Percentiles rank a stretch among this genome's conserved stretches.
Evolutionary conservation across 2,888 invertebrate species (phyloP).

Genomic region (Pyrrhia umbra): DNA sequence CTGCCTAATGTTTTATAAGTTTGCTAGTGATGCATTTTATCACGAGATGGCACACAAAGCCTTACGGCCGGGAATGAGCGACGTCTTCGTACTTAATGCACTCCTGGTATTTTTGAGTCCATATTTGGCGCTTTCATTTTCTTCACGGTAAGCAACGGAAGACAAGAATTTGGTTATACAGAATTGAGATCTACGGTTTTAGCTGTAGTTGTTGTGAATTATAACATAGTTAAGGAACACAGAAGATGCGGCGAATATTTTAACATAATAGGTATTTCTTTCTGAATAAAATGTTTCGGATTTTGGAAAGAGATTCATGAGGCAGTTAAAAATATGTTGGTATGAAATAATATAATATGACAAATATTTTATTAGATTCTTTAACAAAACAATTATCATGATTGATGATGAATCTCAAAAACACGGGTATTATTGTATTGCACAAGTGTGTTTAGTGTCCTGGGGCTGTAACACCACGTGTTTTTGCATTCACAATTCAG

Average conservation of each 20-base stretch:
- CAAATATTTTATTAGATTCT: too few relatives aligned
- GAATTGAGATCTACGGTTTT: conserved; percentile 16
- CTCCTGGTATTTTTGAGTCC: conserved; percentile 83
- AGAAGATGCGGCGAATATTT: not conserved
- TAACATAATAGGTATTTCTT: not conserved
- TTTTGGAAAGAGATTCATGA: too few relatives aligned
- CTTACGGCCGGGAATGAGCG: conserved; percentile 35
- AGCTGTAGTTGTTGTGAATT: not conserved
- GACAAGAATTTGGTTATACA: conserved; percentile 9
- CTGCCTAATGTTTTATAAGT: conserved; percentile 51
- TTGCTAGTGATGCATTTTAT: conserved; percentile 46
- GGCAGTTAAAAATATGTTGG: too few relatives aligned
- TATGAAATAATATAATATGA: too few relatives aligned
- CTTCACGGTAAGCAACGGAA: conserved; percentile 13
- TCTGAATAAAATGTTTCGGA: not conserved
- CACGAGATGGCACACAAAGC: conserved; percentile 70
- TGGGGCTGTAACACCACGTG: too few relatives aligned
- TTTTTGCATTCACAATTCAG: too few relatives aligned
- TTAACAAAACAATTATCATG: too few relatives aligned
- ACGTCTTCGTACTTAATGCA: conserved; percentile 70
- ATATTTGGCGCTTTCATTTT: conserved; percentile 84
- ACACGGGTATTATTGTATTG: too few relatives aligned
- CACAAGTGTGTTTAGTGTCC: too few relatives aligned
- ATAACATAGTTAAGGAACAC: not conserved
- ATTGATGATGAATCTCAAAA: too few relatives aligned